phyloP scores from a whole-genome alignment of 2,888 invertebrate genomes.

The Calliopum simillimum region DNA sequence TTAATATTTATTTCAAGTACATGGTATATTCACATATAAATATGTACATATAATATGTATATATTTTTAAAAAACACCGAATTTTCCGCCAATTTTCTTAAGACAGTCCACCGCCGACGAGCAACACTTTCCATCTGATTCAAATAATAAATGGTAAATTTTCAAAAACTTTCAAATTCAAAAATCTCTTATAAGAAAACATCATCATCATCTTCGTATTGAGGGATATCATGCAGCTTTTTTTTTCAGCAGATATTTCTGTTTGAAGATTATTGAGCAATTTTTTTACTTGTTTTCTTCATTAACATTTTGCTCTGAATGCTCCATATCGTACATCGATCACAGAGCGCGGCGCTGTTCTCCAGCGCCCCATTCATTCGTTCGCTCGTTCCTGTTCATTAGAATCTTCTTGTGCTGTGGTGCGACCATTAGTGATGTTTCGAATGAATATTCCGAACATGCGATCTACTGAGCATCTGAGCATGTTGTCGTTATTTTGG shows the following conservation, averaged over 20 bases:
- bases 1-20: too few relatives aligned
- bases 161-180: constrained; percentile 1
- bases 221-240: too few relatives aligned
- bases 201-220: neutral
- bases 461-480: neutral
- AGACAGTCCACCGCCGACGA: constrained; percentile 6
- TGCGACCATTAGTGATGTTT: neutral
- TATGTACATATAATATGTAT: too few relatives aligned
- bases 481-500: neutral
- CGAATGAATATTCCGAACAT: neutral
- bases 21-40: too few relatives aligned
- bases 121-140: constrained; percentile 18
- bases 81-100: neutral
- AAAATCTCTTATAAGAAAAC: too few relatives aligned
- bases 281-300: neutral
- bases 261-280: neutral
- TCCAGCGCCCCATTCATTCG: too few relatives aligned
- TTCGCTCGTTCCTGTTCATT: too few relatives aligned
- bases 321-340: neutral
- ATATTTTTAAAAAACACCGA: too few relatives aligned
- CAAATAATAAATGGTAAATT: neutral
- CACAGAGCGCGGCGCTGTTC: too few relatives aligned
- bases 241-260: neutral
- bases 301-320: constrained; percentile 4
- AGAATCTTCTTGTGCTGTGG: too few relatives aligned